Evolutionary conservation across 1,140 invertebrate species (phyloP).

Genomic region (Danaus plexippus): DNA sequence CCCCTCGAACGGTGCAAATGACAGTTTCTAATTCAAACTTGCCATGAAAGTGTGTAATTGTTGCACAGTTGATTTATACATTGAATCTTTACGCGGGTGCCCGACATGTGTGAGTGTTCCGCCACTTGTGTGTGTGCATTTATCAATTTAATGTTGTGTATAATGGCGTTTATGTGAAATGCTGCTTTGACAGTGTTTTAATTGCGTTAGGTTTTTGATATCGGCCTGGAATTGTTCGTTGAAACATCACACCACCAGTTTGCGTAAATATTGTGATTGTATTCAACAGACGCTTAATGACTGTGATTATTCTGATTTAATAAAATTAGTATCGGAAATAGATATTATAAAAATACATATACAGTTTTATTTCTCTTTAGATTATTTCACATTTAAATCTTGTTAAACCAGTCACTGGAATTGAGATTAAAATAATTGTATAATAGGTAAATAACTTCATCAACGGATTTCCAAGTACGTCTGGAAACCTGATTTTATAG

Average conservation of each 20-base stretch:
- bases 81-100: constrained; percentile 44
- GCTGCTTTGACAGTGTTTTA: constrained; percentile 8
- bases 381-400: too few species aligned
- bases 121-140: constrained; percentile 37
- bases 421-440: too few species aligned
- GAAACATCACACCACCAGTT: constrained; percentile 1
- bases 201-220: constrained; percentile 2
- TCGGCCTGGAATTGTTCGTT: too few species aligned
- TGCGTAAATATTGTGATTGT: not conserved
- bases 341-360: too few species aligned
- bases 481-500: too few species aligned
- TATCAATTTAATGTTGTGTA: constrained; percentile 35
- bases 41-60: constrained; percentile 72
- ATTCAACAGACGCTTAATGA: too few species aligned
- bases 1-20: constrained; percentile 70
- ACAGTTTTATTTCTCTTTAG: too few species aligned
- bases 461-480: too few species aligned
- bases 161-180: constrained; percentile 12
- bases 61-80: constrained; percentile 69
- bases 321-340: too few species aligned
- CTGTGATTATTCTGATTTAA: too few species aligned
- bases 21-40: constrained; percentile 73
- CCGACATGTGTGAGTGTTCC: constrained; percentile 35
- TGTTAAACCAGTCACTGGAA: too few species aligned
- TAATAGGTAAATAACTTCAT: too few species aligned